Base-by-base conservation (phyloP, 2,797 vertebrate genomes). In the Hypotaenidia okinawae region DNA sequence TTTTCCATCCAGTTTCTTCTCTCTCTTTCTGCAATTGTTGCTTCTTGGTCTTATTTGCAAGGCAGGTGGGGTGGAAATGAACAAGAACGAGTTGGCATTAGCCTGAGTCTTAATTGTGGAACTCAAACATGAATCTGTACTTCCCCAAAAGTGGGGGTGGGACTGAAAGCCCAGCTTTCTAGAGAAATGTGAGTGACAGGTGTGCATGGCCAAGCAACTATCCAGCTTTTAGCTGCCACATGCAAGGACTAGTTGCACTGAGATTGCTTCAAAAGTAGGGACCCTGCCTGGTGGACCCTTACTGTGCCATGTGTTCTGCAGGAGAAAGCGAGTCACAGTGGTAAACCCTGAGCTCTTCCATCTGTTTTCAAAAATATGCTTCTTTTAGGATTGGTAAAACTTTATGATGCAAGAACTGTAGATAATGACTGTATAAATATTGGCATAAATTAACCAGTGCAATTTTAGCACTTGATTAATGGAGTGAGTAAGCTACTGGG, bases 391-490 rank as follows among this genome's bases (percentile, higher is more conserved):
- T 55, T 79, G 58, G 72, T 81, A 82, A 72, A 54, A 75, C 78
- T 68, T 81, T 24, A 47, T 68, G 61, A 67, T 79, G 87, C 81
- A 39, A 72, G 73, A 58, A 23, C 16, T 22, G 33, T 54, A 87
- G 68, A 23, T 83, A 91, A 83, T 89, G 70, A 61, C 68, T 68
- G 41, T 67, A 41, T 89, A 93, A 97, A 93, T 94, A 93, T 68
- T 92, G 66, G 64, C 61, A 79, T 94, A 79, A 93, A 90, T 92
- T 89, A 92, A 90, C 45, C 57, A 55, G 54, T 24, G 33, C 55
- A 69, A 39, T 90, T 87, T 87, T 63, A 86, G 52, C 67, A 16
- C 80, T 94, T 94, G 93, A 93, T 94, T 95, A 93, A 91, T 84
- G 85, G 67, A 90, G 73, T 45, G 76, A 90, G 47, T 16, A 78